Evolutionary conservation across 2,888 invertebrate species (phyloP), one percentile per base, ranked within the genome.

Genomic region (Uloborus plumipes): DNA sequence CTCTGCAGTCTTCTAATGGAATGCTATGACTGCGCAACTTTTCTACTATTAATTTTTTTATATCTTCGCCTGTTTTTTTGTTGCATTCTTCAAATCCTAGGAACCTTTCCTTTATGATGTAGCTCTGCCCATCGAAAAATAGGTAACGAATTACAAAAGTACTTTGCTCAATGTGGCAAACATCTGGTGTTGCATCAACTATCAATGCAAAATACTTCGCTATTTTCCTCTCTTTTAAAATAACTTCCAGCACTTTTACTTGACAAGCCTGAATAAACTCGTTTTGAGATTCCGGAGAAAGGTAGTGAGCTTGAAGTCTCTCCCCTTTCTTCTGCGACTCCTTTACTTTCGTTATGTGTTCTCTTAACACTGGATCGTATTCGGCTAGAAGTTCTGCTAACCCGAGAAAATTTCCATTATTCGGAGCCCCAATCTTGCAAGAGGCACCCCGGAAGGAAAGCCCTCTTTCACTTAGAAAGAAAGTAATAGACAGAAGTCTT

Each of bases 1-100:
- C 75, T 47, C 66, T 51, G 61, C 76, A 84, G 47, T 76, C 55
- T 9, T 18, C 7, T 3, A 74, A 16, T 6, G 53, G 74, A n/a
- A 62, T 65, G 20, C 53, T 4, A 55, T 51, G 26, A n/a, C 64
- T 31, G 0, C 16, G 0, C 0, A 69, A 18, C n/a, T 47, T 55
- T 20, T 51, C 69, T 22, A 50, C 1, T 0, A 69, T 69, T n/a
- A 69, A 13, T 14, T 55, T 11, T 55, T 53, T 55, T 9, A 55
- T 69, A 16, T 0, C 53, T 26, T 51, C 13, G 2, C 69, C 53
- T 18, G 69, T 69, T 55, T 69, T 69, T 0, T 31, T 15, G 13
- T 15, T 69, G 11, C 26, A 14, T 14, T 69, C 55, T n/a, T 26
- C 55, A 55, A 69, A 69, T 20, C 50, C n/a, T 15, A 16, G 2